Evolutionary conservation across 2,888 invertebrate species (phyloP).

Genomic region (Lepidocyrtinus sp.): DNA sequence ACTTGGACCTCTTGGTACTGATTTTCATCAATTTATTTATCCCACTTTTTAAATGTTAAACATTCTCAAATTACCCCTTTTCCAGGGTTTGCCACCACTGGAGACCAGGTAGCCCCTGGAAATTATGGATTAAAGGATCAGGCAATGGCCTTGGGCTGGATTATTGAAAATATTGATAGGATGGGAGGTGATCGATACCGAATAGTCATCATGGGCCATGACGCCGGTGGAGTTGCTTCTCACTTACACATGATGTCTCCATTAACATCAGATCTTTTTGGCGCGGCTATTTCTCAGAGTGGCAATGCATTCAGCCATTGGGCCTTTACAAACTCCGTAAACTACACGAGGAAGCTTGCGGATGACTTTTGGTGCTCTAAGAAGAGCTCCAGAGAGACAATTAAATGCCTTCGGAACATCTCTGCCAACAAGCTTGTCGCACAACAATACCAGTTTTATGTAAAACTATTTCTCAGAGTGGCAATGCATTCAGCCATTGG

Average conservation of each 20-base stretch:
- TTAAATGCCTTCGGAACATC: constrained; percentile 56
- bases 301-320: constrained; percentile 64
- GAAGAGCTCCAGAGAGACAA: constrained; percentile 33
- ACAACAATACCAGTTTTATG: constrained; percentile 61
- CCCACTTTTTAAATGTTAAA: too few relatives aligned
- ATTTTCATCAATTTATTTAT: too few relatives aligned
- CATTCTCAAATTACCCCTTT: too few relatives aligned
- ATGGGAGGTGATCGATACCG: constrained; percentile 58
- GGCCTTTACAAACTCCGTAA: constrained; percentile 54
- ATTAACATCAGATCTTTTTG: constrained; percentile 54
- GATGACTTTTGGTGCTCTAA: constrained; percentile 61
- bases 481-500: constrained; percentile 64
- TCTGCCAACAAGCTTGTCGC: constrained; percentile 62
- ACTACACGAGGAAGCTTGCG: constrained; percentile 53
- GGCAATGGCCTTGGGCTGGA: constrained; percentile 55
- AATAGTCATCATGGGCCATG: constrained; percentile 60
- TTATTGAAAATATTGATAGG: constrained; percentile 59
- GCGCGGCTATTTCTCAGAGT: constrained; percentile 53
- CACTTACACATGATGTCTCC: constrained; percentile 65
- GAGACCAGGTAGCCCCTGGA: constrained; percentile 47
- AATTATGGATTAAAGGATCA: constrained; percentile 60
- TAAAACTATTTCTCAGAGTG: constrained; percentile 58
- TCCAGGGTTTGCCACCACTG: constrained; percentile 39
- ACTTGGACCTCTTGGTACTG: constrained; percentile 38
- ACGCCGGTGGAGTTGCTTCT: constrained; percentile 51